Base-by-base conservation (phyloP, 2,113 vertebrate genomes). In the Tetrao urogallus region DNA sequence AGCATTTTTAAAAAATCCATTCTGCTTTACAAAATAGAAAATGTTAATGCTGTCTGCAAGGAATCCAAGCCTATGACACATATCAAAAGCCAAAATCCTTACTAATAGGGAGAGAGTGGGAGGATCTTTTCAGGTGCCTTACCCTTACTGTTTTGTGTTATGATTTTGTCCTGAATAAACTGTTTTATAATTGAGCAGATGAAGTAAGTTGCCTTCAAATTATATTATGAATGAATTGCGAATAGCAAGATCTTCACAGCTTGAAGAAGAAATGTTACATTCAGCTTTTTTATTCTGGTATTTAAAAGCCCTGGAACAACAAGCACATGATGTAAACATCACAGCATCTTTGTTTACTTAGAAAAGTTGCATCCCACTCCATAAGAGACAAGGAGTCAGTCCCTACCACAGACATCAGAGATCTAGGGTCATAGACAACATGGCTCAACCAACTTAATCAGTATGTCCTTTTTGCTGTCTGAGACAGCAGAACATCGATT, bases 161-260 rank as follows among this genome's bases (percentile, higher is more conserved):
- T 3, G 4, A 6, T 63, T 93, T 91, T 52, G 10, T 28, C 57
- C 47, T 67, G 67, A 86, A 89, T 63, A 88, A 92, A 85, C 18
- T 8, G 18, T 67, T 93, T 88, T 72, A 87, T 11, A 87, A 87
- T 63, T 56, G 71, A 87, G 36, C 32, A 76, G 54, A 56, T 91
- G 38, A 94, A 92, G 40, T 63, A 85, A 85, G 82, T 56, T 74
- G 32, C 6, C 38, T 92, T 91, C 85, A 86, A 93, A 80, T 73
- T 7, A 60, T 69, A 80, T 22, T 30, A 67, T 60, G 86, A 82
- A 82, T 40, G 0, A 76, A 85, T 11, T 56, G 32, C 56, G 60
- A 94, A 73, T 12, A 80, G 22, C 21, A 50, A 42, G 54, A 67
- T 17, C 17, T 82, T 82, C 4, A 0, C 27, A 66, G 8, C 67